phyloP scores from a whole-genome alignment of 2,113 vertebrate species.

The Nibea albiflora region DNA sequence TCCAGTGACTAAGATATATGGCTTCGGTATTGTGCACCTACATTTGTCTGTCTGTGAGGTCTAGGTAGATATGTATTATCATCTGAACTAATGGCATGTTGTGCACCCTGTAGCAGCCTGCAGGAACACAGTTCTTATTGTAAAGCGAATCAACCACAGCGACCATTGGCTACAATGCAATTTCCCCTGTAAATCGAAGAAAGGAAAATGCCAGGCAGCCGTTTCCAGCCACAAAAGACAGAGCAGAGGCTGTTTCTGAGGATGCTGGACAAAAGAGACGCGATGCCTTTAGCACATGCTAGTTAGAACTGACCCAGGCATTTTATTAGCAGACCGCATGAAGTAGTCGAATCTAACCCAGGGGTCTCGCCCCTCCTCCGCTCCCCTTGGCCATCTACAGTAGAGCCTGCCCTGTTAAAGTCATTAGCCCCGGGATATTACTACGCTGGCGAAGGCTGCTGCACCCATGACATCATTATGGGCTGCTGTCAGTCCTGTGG shows the following conservation, averaged over 20 bases:
- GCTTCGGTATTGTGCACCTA: neutral
- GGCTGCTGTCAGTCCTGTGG: constrained; percentile 72
- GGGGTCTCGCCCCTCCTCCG: constrained; percentile 66
- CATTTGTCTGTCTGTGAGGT: constrained; percentile 52
- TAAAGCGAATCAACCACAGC: constrained; percentile 58
- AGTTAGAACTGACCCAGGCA: constrained; percentile 56
- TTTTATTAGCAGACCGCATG: constrained; percentile 77
- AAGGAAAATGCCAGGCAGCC: constrained; percentile 66
- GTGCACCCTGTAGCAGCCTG: constrained; percentile 21
- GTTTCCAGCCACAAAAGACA: constrained; percentile 73
- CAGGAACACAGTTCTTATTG: constrained; percentile 62
- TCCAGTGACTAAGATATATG: constrained; percentile 7
- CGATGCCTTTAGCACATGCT: constrained; percentile 78
- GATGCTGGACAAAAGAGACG: constrained; percentile 59
- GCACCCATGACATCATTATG: constrained; percentile 81
- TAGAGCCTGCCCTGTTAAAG: constrained; percentile 76
- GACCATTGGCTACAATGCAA: constrained; percentile 61
- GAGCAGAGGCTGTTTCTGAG: constrained; percentile 50
- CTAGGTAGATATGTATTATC: constrained; percentile 31
- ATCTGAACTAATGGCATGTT: constrained; percentile 51
- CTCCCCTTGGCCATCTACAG: constrained; percentile 51
- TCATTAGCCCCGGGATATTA: constrained; percentile 74
- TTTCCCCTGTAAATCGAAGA: constrained; percentile 68
- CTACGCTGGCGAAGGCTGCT: constrained; percentile 63
- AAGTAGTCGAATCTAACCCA: constrained; percentile 71